Evolutionary conservation across 2,797 vertebrate species (phyloP).

Genomic region (Bradypus variegatus): DNA sequence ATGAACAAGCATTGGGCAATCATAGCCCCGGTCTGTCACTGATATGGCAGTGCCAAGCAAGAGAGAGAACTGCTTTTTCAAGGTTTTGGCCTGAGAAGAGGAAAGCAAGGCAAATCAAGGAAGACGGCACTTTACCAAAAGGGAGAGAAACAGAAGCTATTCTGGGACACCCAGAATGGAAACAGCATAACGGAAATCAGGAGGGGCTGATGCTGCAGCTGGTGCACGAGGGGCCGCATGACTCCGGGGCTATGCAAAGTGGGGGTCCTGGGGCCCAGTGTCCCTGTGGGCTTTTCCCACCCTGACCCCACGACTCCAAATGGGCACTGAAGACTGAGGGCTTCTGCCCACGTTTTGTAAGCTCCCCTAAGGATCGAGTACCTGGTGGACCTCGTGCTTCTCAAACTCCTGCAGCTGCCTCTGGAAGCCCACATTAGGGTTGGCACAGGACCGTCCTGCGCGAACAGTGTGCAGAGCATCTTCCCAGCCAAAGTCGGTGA

Average conservation of each 20-base stretch:
- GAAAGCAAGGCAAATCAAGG: neutral
- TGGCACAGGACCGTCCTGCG: conserved; percentile 86
- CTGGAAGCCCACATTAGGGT: conserved; percentile 93
- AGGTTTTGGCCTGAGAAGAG: neutral
- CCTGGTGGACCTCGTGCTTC: conserved; percentile 81
- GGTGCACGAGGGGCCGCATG: too few relatives aligned
- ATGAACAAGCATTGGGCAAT: neutral
- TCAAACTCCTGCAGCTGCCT: conserved; percentile 92
- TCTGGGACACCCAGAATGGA: neutral
- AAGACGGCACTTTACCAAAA: neutral
- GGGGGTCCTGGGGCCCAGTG: rapidly evolving
- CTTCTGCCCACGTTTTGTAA: neutral
- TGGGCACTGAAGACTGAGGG: neutral
- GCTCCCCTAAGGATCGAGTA: conserved; percentile 58
- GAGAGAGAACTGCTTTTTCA: neutral
- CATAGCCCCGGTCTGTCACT: neutral
- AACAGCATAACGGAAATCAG: neutral
- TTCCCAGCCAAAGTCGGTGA: conserved; percentile 92
- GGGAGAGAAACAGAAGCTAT: neutral
- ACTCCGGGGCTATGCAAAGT: too few relatives aligned
- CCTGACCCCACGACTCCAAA: neutral
- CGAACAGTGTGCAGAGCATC: conserved; percentile 86
- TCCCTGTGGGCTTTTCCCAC: neutral
- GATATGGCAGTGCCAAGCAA: too few relatives aligned
- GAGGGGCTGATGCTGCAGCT: neutral